phyloP scores from a whole-genome alignment of 1,140 invertebrate species.

The Drosophila watanabei region DNA sequence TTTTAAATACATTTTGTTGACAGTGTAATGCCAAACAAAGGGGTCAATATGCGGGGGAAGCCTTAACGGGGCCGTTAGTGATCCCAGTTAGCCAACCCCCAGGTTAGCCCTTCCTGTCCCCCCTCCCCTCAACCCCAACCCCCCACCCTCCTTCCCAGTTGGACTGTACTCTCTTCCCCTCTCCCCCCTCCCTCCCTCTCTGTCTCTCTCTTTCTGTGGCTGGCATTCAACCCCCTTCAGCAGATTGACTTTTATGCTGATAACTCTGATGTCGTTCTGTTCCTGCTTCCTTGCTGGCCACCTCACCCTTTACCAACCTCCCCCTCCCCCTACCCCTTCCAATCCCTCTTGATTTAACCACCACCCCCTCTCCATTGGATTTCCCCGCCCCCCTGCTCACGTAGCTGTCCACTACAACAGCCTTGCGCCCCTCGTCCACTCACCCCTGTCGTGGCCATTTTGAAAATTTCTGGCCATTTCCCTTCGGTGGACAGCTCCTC shows the following conservation, averaged over 20 bases:
- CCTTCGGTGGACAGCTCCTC: conserved; percentile 26
- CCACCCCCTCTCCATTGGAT: neutral
- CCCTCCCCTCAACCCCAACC: no score
- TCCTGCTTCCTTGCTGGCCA: conserved; percentile 17
- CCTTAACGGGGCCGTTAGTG: conserved; percentile 25
- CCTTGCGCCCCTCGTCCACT: conserved; percentile 1
- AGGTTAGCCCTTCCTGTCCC: neutral
- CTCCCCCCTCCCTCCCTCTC: neutral
- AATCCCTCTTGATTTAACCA: neutral
- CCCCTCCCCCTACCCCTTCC: neutral
- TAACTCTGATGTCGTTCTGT: conserved; percentile 46
- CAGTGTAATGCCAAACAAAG: conserved; percentile 47
- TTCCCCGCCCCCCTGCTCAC: neutral
- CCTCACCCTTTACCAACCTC: neutral
- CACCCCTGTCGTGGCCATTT: conserved; percentile 69
- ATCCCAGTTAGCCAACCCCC: conserved; percentile 13
- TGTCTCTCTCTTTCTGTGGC: neutral
- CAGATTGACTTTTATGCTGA: conserved; percentile 76
- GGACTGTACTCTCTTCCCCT: conserved; percentile 23
- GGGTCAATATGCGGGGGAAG: conserved; percentile 61
- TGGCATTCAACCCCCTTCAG: conserved; percentile 66
- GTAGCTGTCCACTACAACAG: conserved; percentile 52
- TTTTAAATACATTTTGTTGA: neutral
- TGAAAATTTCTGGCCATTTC: conserved; percentile 52
- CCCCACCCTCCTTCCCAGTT: neutral